Evolutionary conservation across 2,113 vertebrate species (phyloP), one percentile per base, ranked within the genome.

Genomic region (Oceanodroma tethys): DNA sequence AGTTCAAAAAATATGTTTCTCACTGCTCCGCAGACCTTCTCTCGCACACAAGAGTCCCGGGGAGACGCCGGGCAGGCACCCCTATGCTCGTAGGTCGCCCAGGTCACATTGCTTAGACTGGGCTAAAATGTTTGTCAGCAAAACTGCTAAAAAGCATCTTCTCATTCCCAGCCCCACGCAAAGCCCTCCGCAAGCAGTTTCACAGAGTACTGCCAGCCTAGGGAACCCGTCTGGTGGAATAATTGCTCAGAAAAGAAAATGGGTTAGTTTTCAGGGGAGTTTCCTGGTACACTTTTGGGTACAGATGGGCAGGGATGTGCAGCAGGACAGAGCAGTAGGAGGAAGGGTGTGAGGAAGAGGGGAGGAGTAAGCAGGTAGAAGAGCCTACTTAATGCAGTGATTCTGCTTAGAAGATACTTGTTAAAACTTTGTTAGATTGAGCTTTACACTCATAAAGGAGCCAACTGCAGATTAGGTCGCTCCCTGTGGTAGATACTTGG

Each of bases 11-110:
- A 83, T 18, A 16, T 20, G 67, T 26, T 92, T 67, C 74, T 87
- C 21, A 7, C 71, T 74, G 73, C 55, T 94, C 72, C 14, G 5
- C 76, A 73, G 58, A 83, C 22, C 80, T 83, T 66, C 50, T 48
- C 52, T 65, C 2, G 3, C 78, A 66, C 80, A 34, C 9, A 10
- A 86, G 82, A 90, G 63, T 73, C 8, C 7, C 2, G 3, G 30
- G 30, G 43, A 68, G 38, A 71, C 0, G 2, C 32, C 0, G 7
- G 17, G 50, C 50, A 70, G 78, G 73, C 38, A 62, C 29, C 36
- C 27, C 40, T 26, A 16, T 12, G 67, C 86, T 67, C 0, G 0
- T 6, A 66, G 50, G 63, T 45, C 6, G 0, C 27, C 25, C 8
- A 18, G 75, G 22, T 74, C 72, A 8, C 0, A 4, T 23, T 26